Evolutionary conservation across 2,113 vertebrate species (phyloP), one percentile per base, ranked within the genome.

Genomic region (Crotalus viridis): DNA sequence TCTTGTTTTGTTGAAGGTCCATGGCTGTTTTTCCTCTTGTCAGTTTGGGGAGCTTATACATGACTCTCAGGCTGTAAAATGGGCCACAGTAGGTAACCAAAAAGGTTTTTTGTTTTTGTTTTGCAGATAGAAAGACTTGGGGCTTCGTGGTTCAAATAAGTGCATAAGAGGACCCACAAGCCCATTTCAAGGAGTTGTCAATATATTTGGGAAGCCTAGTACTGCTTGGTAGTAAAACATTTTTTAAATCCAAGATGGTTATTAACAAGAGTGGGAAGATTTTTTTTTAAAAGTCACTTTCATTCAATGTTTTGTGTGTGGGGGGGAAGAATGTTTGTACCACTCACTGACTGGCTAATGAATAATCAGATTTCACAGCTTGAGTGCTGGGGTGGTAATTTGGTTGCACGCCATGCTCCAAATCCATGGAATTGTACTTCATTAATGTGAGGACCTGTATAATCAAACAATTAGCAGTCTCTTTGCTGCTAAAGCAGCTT

Each of bases 311-410:
- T 96, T 96, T 97, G 96, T 43, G 3, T 43, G 43, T 43, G 43
- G 3, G 97, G 96, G 97, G 96, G 96, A 97, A 97, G 97, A 97
- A 98, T 98, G 98, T 99, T 98, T 98, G 98, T 98, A 98, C 98
- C 98, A 98, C 99, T 99, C 98, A 99, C 98, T 98, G 98, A 99
- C 98, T 98, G 98, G 97, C 98, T 99, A 99, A 99, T 99, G 99
- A 99, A 99, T 99, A 99, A 99, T 99, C 99, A 99, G 98, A 99
- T 99, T 99, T 99, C 99, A 98, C 99, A 99, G 99, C 99, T 96
- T 99, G 99, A 99, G 98, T 98, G 98, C 99, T 98, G 97, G 98
- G 99, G 98, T 98, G 98, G 98, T 99, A 99, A 99, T 99, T 99
- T 98, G 97, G 98, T 98, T 98, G 98, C 99, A 98, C 98, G 97